Base-by-base conservation (phyloP, 2,888 invertebrate genomes). In the Erebia aethiops region DNA sequence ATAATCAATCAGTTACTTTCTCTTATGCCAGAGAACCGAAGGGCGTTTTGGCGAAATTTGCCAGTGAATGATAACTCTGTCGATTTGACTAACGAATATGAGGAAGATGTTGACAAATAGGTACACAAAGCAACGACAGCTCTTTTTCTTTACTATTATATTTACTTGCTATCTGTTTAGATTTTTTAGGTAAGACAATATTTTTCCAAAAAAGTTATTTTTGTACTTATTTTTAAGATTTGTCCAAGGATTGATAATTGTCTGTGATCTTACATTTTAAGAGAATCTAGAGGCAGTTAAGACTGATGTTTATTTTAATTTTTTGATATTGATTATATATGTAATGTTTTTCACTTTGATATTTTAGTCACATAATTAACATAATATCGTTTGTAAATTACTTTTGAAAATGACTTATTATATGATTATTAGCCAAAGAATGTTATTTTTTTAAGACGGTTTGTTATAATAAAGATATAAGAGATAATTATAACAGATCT, bases 21-120 rank as follows among this genome's bases (percentile, higher is more conserved):
- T 62, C 72, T 69, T 63, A 72, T 69, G 69, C 72, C 72, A 49
- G 57, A 18, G 35, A 72, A 72, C 51, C 69, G 72, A 52, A 72
- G 62, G 35, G 57, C 56, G 56, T 72, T 72, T 72, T 72, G 71
- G 69, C 69, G 66, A 69, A 57, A 60, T 43, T 66, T 72, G 41
- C 69, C 72, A 41, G 57, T 72, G 35, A 69, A 69, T 67, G 72
- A 72, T 66, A 26, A 43, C 41, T 49, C 72, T 43, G 67, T 51
- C 26, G 69, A 72, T 69, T 61, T 71, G 54, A 49, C 46, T 62
- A 18, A 62, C 56, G 62, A 46, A 46, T 49, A 71, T 35, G 70
- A 71, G 67, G 35, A 67, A 56, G 56, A 56, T 56, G 56, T 56
- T 56, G 21, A 56, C 56, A 52, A 16, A 52, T 56, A 56, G 21